Conservation (phyloP, 2,113 vertebrate genomes). For the Ondatra zibethicus region DNA sequence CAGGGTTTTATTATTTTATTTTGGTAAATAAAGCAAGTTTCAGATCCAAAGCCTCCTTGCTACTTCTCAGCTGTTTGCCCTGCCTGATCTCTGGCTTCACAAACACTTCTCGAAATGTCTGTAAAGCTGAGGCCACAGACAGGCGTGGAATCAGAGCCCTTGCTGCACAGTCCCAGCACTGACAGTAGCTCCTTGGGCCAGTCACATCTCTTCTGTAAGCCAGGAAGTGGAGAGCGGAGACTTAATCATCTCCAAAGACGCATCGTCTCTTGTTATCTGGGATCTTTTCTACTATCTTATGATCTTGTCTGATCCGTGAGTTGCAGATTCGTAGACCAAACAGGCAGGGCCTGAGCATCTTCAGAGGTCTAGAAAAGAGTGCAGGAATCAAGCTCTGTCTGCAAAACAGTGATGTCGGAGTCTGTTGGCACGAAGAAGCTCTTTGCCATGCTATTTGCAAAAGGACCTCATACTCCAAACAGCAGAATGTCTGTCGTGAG, state of each 20-base stretch:
- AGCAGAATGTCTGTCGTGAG: background rate
- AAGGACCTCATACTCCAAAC: background rate
- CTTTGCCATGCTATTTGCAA: background rate
- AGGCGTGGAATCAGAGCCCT: background rate
- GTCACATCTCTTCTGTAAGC: background rate
- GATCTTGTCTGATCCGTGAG: background rate
- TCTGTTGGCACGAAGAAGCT: background rate
- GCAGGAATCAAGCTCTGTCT: background rate
- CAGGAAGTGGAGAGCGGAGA: background rate
- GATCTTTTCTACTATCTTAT: background rate
- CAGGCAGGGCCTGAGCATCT: background rate
- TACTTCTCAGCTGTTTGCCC: background rate
- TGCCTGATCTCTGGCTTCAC: background rate
- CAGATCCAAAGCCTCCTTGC: background rate
- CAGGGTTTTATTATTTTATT: background rate
- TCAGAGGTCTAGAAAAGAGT: background rate
- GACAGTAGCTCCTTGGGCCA: background rate
- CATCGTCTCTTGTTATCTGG: background rate
- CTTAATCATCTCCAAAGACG: background rate
- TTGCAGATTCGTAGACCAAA: background rate
- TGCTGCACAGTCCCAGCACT: background rate
- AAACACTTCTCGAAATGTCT: constrained; percentile 25
- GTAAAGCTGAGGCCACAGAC: background rate
- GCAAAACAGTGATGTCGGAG: background rate
- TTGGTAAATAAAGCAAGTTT: constrained; percentile 19